phyloP scores from a whole-genome alignment of 2,888 invertebrate species.

The Caradrina kadenii region DNA sequence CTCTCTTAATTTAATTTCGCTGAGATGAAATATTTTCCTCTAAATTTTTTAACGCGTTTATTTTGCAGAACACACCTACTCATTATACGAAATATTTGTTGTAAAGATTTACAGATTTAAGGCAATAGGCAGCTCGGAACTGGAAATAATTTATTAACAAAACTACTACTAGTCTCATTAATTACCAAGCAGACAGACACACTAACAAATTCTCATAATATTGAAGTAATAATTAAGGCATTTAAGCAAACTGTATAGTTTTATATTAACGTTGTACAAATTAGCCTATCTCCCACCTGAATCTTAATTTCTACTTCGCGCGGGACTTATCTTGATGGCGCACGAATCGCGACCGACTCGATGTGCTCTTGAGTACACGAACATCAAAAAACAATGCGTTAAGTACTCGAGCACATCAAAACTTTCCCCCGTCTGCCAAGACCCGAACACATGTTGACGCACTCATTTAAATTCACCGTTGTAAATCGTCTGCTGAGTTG shows the following conservation, averaged over 20 bases:
- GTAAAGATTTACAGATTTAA: constrained; percentile 3
- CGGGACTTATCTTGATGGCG: constrained; percentile 58
- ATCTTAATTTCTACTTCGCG: constrained; percentile 65
- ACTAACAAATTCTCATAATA: constrained; percentile 29
- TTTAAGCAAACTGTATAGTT: constrained; percentile 57
- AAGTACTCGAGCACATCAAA: constrained; percentile 53
- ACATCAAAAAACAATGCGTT: constrained; percentile 42
- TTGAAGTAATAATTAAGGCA: constrained; percentile 53
- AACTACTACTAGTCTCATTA: constrained; percentile 7
- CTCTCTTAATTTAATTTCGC: constrained; percentile 3
- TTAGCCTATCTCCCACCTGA: constrained; percentile 57
- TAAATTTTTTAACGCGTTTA: neutral
- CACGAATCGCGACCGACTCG: constrained; percentile 49
- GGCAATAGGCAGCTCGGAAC: neutral
- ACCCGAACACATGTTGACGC: constrained; percentile 58
- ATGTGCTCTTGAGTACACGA: constrained; percentile 39
- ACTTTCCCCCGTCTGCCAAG: constrained; percentile 55
- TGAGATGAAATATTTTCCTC: neutral
- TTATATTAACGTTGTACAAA: constrained; percentile 58
- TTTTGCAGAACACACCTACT: neutral
- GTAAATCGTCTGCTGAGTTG: constrained; percentile 70
- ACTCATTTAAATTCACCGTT: constrained; percentile 68
- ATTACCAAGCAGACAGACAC: constrained; percentile 25
- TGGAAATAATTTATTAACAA: constrained; percentile 18
- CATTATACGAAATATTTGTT: neutral